Evolutionary conservation across 2,888 invertebrate species (phyloP), one percentile per base, ranked within the genome.

Genomic region (Nycteola revayana): DNA sequence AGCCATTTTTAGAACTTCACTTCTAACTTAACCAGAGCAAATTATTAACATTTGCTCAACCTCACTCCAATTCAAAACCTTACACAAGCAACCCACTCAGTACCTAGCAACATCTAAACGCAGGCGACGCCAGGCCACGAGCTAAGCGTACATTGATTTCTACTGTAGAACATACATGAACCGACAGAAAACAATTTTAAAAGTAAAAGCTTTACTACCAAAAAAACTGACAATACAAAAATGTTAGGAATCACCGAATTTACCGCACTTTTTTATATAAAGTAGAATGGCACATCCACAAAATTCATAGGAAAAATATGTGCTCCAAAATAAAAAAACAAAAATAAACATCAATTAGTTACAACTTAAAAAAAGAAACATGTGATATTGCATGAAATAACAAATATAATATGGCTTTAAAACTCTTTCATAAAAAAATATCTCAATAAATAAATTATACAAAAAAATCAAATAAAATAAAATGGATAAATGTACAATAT

Each of bases 401-500:
- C 78, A 86, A 86, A 81, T 80, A 81, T 78, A 69, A 78, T 75
- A 79, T 78, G 79, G 72, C 74, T 75, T 69, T 72, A 76, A 78
- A 80, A 74, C 72, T 70, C 73, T 70, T 69, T 59, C 63, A 67
- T 68, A 73, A 75, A 76, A 76, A 70, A 80, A 75, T 66, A 75
- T 77, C 61, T 79, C 75, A 87, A 87, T 85, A 84, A 88, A 88
- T 86, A 81, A 86, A 81, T 79, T 75, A 82, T 65, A 66, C 63
- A 63, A 74, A 71, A 69, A 66, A 46, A 48, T n/a, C n/a, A n/a
- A n/a, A n/a, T n/a, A 51, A 47, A 51, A 35, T 52, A 58, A 73
- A 78, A 71, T 66, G 53, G 77, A 78, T 64, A 60, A 84, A 87
- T 86, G 75, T 87, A 87, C 88, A 88, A 80, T 87, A 88, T 88